These are phyloP conservation scores for Neolamprologus modestus DNA, from an alignment of 2,113 vertebrate species.

Conservation along the genomic window DNA sequence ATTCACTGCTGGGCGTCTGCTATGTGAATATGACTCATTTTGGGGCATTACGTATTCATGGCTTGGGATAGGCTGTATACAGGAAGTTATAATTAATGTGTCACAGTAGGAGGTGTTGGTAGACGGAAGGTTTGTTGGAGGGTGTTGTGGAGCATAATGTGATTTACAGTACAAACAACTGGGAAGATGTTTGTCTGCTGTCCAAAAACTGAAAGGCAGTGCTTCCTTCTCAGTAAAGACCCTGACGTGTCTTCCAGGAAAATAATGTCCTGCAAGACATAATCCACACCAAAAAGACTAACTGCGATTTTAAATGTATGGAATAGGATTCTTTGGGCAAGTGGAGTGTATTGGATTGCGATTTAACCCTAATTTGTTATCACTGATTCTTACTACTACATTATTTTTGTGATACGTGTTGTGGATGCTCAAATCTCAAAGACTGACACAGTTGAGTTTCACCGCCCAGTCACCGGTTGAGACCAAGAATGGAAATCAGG, in stretches of 20 bases:
- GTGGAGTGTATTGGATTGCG: not conserved
- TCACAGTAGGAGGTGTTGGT: constrained; percentile 87
- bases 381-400: not conserved
- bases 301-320: not conserved
- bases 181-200: constrained; percentile 47
- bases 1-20: constrained; percentile 90
- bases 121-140: constrained; percentile 81
- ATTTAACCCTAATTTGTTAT: not conserved
- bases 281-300: not conserved
- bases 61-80: constrained; percentile 90
- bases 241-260: not conserved
- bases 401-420: not conserved
- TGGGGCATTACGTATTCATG: constrained; percentile 98
- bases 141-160: constrained; percentile 80
- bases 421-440: not conserved
- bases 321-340: not conserved
- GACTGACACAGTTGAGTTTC: not conserved
- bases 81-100: constrained; percentile 98
- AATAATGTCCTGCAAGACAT: not conserved
- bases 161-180: constrained; percentile 62
- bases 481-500: not conserved
- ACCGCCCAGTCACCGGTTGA: not conserved
- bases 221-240: not conserved
- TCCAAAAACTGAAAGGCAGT: constrained; percentile 35
- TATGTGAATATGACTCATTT: constrained; percentile 97